Evolutionary conservation across 2,113 vertebrate species (phyloP), one percentile per base, ranked within the genome.

Genomic region (Platysternon megacephalum): DNA sequence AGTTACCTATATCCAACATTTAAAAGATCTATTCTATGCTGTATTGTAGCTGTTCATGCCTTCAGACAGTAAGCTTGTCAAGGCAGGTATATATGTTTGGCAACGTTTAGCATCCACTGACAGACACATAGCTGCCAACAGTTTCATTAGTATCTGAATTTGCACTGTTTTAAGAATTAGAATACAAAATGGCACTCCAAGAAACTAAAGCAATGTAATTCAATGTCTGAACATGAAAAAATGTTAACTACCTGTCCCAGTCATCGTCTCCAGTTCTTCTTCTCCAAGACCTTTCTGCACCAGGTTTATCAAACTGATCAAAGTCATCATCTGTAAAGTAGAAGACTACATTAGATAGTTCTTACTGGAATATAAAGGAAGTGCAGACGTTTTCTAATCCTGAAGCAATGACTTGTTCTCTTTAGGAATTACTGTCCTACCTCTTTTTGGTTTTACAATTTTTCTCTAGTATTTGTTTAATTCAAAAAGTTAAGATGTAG

Each of bases 271-370:
- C 99, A 76, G 99, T 99, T 98, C 99, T 98, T 94, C 99, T 99
- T 91, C 99, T 98, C 97, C 99, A 99, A 85, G 99, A 99, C 44
- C 99, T 98, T 97, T 99, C 99, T 26, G 99, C 99, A 86, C 99
- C 99, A 53, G 99, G 99, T 97, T 99, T 99, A 97, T 99, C 99
- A 97, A 99, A 99, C 90, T 99, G 99, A 97, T 99, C 99, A 97
- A 99, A 99, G 96, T 99, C 99, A 92, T 99, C 99, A 97, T 99
- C 99, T 99, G 98, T 35, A 91, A 97, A 90, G 48, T 94, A 89
- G 3, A 87, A 68, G 55, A 97, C 68, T 79, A 87, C 11, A 52
- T 35, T 89, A 95, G 96, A 39, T 97, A 87, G 94, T 94, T 94
- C 83, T 90, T 55, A 88, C 26, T 78, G 58, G 85, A 95, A 93